phyloP scores from a whole-genome alignment of 2,113 vertebrate genomes.

The Myotis brandtii region DNA sequence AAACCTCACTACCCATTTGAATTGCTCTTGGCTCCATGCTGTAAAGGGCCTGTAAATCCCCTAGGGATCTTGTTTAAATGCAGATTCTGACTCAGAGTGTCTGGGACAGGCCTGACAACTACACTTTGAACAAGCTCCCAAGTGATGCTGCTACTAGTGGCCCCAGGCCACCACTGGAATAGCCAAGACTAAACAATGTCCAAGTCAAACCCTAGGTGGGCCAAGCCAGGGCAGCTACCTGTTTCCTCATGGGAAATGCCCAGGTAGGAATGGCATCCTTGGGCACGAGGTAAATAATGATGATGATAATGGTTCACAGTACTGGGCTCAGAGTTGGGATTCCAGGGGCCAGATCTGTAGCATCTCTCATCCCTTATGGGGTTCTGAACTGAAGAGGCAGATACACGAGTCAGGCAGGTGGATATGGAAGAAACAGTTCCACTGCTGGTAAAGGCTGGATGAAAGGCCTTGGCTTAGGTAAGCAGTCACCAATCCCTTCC shows the following conservation, averaged over 20 bases:
- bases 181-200: neutral
- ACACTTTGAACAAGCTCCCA: neutral
- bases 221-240: neutral
- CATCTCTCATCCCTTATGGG: neutral
- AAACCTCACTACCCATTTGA: slow-evolving; percentile 45
- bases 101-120: neutral
- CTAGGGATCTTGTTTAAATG: neutral
- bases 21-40: neutral
- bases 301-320: neutral
- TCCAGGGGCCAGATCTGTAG: neutral
- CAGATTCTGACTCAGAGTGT: neutral
- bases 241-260: neutral
- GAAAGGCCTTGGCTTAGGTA: no score
- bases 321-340: neutral
- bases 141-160: neutral
- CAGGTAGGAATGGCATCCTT: neutral
- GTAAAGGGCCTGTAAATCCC: neutral
- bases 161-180: neutral
- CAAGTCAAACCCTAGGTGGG: neutral
- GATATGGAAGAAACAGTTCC: neutral
- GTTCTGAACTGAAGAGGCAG: neutral
- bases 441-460: neutral
- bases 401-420: neutral
- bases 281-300: neutral
- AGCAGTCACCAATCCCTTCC: neutral